phyloP scores from a whole-genome alignment of 2,888 invertebrate genomes.

The Nephrocerus scutellatus region DNA sequence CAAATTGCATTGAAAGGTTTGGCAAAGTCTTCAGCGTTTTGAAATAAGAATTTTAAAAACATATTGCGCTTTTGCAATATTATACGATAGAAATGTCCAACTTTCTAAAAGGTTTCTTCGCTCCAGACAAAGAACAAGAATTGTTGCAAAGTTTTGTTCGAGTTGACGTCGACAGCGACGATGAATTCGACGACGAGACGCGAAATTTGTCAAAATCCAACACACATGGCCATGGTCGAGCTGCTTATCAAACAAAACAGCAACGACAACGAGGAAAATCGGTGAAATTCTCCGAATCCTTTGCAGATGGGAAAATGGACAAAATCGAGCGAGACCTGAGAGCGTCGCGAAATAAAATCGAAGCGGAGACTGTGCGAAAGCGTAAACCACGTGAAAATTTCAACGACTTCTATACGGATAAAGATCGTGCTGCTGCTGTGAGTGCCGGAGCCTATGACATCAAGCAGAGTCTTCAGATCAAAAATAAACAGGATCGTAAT shows the following conservation, averaged over 20 bases:
- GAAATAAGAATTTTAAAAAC: background rate
- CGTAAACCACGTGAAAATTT: slow-evolving; percentile 43
- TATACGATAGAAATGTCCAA: slow-evolving; percentile 35
- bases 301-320: slow-evolving; percentile 14
- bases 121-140: slow-evolving; percentile 63
- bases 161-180: slow-evolving; percentile 56
- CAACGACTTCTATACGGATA: slow-evolving; percentile 82
- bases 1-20: too few species aligned
- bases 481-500: slow-evolving; percentile 69
- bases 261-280: slow-evolving; percentile 23
- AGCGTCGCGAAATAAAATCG: slow-evolving; percentile 34
- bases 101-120: slow-evolving; percentile 56
- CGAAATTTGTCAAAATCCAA: slow-evolving; percentile 13
- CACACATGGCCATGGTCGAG: background rate
- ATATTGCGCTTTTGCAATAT: background rate
- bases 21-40: background rate
- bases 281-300: slow-evolving; percentile 25
- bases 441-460: slow-evolving; percentile 72
- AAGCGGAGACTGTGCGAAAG: slow-evolving; percentile 36
- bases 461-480: slow-evolving; percentile 73
- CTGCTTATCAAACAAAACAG: slow-evolving; percentile 1
- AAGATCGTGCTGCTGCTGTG: slow-evolving; percentile 84
- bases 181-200: slow-evolving; percentile 47
- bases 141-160: slow-evolving; percentile 73
- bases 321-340: slow-evolving; percentile 31